Evolutionary conservation across 2,113 vertebrate genomes (phyloP).

Genomic region (Miniopterus natalensis): DNA sequence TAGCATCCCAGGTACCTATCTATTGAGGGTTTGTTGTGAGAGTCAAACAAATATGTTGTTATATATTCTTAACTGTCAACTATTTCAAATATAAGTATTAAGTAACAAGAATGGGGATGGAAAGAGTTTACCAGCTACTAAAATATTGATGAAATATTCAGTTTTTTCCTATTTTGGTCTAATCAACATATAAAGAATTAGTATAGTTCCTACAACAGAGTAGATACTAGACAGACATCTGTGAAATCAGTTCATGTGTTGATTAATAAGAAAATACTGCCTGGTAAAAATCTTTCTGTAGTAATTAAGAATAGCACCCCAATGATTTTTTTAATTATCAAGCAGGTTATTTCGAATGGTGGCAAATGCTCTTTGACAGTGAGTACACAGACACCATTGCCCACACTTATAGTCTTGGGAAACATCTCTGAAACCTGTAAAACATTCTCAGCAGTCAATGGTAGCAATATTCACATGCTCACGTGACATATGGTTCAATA

Average conservation of each 20-base stretch:
- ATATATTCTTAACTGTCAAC: background rate
- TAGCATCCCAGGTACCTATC: background rate
- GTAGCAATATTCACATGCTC: background rate
- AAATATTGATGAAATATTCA: slow-evolving; percentile 5
- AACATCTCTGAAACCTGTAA: background rate
- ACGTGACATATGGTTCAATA: background rate
- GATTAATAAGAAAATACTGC: background rate
- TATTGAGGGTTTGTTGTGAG: background rate
- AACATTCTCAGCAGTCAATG: background rate
- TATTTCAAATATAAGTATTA: background rate
- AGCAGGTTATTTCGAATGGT: background rate
- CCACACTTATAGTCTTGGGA: background rate
- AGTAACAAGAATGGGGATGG: background rate
- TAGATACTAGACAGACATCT: background rate
- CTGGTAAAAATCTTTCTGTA: background rate
- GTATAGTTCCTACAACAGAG: background rate
- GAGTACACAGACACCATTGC: background rate
- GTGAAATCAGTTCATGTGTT: background rate
- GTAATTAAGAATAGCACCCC: background rate
- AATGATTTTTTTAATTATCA: background rate
- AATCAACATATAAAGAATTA: background rate
- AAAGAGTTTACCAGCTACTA: background rate
- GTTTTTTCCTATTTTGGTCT: background rate
- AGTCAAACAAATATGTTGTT: background rate
- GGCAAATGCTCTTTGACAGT: background rate